Conservation (phyloP, 2,888 invertebrate species). For the Zaprionus bogoriensis region DNA sequence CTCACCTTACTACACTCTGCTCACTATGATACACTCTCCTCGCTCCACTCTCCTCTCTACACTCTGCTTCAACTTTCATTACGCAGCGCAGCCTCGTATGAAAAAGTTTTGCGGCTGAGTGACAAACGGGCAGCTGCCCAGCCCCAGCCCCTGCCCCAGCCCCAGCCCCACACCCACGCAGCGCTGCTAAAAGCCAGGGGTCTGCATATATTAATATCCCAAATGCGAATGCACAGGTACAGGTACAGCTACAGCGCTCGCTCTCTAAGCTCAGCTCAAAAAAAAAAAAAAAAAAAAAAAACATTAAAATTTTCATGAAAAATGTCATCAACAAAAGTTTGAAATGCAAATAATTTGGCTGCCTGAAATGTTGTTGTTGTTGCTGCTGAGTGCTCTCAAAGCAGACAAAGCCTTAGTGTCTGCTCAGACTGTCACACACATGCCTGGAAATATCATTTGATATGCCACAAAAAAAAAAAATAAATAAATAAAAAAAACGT, state of each 20-base stretch:
- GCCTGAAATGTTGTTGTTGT: conserved; percentile 32
- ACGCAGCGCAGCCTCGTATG: conserved; percentile 68
- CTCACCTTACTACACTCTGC: too few species aligned
- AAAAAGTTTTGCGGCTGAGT: conserved; percentile 67
- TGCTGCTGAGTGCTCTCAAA: conserved; percentile 62
- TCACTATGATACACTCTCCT: too few species aligned
- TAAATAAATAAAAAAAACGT: conserved; percentile 29
- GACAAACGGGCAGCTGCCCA: conserved; percentile 38
- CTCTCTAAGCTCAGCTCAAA: conserved; percentile 29
- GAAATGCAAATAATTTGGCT: conserved; percentile 72
- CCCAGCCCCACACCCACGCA: conserved; percentile 7
- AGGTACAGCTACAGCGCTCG: conserved; percentile 31
- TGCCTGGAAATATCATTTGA: conserved; percentile 53
- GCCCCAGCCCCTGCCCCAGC: neutral
- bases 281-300: conserved; percentile 29
- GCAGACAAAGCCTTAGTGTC: conserved; percentile 56
- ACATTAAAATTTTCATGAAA: conserved; percentile 78
- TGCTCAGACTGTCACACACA: conserved; percentile 24
- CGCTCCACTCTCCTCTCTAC: neutral
- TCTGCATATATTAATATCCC: conserved; percentile 77
- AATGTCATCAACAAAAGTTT: conserved; percentile 79
- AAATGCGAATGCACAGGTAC: conserved; percentile 57
- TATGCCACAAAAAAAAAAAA: conserved; percentile 26
- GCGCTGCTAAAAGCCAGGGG: conserved; percentile 69
- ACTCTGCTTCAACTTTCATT: conserved; percentile 66